Conservation (phyloP, 2,113 vertebrate species). For the Cacatua alba region DNA sequence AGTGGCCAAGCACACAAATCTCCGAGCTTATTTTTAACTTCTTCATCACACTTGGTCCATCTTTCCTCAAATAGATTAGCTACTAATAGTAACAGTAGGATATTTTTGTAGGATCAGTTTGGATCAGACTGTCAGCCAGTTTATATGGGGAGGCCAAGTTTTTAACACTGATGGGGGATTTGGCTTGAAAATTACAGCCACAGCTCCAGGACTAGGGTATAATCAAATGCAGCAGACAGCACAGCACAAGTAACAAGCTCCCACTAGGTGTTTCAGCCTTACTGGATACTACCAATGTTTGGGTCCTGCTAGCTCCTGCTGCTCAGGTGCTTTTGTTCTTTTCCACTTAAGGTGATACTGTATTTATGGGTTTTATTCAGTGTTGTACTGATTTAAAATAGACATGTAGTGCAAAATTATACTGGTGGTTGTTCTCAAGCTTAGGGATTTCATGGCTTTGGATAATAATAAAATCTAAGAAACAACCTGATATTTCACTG, state of each 20-base stretch:
- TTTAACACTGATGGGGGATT: not conserved
- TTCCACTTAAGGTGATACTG: not conserved
- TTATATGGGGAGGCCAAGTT: not conserved
- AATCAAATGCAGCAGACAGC: not conserved
- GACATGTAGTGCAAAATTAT: not conserved
- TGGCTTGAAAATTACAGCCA: not conserved
- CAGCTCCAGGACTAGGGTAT: not conserved
- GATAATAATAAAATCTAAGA: not conserved
- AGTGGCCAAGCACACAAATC: not conserved
- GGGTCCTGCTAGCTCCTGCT: not conserved
- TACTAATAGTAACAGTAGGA: not conserved
- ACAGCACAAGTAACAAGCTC: not conserved
- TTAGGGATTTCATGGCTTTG: not conserved
- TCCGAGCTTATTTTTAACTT: conserved; percentile 31
- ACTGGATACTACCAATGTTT: not conserved
- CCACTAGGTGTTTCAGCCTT: not conserved
- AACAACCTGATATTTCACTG: not conserved
- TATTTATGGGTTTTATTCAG: not conserved
- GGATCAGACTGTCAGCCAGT: not conserved
- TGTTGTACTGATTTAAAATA: not conserved
- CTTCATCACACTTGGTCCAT: not conserved
- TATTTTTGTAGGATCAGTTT: not conserved
- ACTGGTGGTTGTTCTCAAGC: not conserved
- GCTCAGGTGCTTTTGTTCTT: not conserved
- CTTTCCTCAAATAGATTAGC: not conserved